Evolutionary conservation across 2,888 invertebrate species (phyloP), one percentile per base, ranked within the genome.

Genomic region (Drosophila demipolita): DNA sequence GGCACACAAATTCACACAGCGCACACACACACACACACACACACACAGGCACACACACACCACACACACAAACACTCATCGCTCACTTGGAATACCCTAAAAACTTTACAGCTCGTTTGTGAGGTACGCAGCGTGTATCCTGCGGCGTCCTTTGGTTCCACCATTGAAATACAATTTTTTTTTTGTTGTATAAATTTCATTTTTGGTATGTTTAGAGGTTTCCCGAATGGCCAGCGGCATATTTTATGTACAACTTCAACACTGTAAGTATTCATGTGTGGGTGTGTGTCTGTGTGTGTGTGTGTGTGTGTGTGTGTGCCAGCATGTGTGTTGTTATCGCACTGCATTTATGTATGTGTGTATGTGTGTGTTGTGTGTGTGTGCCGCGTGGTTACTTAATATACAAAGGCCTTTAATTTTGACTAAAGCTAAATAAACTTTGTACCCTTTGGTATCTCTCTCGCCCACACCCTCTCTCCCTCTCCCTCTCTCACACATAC

Each of bases 351-450:
- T 86, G 85, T 82, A 80, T 87, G 65, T 68, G 70, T 67, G 63
- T 36, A 48, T 40, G 42, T 57, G 75, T 61, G 62, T 70, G 23
- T 53, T 73, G 48, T 45, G 52, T 49, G 69, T 57, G 80, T 50
- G 61, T 17, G 62, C 73, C 73, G 66, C 77, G 74, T 63, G 85
- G 81, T 82, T 90, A 88, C 87, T 87, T 87, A 90, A 90, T 88
- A 87, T 87, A 87, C 87, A 87, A 87, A 87, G 87, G 86, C 79
- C 90, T 87, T 87, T 87, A 87, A 87, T 87, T 87, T 87, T 75
- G 81, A 83, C 83, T 86, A 90, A 86, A 90, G 90, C 88, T 86
- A 90, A 87, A 90, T 90, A 90, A 87, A 90, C 90, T 87, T 90
- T 86, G 75, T 86, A 88, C 88, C 90, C 90, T 90, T 90, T 90